Base-by-base conservation (phyloP, 2,888 invertebrate genomes). In the Oligia latruncula region DNA sequence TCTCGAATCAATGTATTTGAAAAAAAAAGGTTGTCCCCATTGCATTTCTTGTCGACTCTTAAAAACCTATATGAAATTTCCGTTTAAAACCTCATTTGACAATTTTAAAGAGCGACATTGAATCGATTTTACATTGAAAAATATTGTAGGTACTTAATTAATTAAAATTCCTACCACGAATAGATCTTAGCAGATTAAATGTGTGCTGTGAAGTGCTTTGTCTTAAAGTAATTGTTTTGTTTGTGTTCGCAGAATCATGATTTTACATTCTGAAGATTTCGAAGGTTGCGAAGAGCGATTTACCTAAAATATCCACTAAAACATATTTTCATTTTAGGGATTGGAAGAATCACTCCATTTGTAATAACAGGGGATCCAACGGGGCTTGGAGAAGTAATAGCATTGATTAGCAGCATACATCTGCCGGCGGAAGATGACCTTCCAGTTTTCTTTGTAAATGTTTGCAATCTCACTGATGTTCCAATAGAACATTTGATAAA, bases 381-480 rank as follows among this genome's bases (percentile, higher is more conserved):
- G 1, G 95, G 93, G 20, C 83, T 92, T 20, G 95, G 95, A 43
- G 93, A 95, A 89, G 83, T 95, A 35, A 93, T 96, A 75, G 93
- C 91, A 35, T 84, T 96, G 70, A 92, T 96, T 68, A 95, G 95
- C 82, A 95, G 91, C 74, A 87, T 83, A 73, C 94, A 95, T 86
- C 90, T 97, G 78, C 96, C 96, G 20, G 94, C 96, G 0, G 87
- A 90, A 66, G 96, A 96, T 84, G 96, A 96, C 82, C 75, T 90
- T 11, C 95, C 96, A 13, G 90, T 96, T 60, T 83, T 96, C 70
- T 96, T 96, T 87, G 90, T 96, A 9, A 96, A 95, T 84, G 87
- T 96, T 29, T 93, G 93, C 67, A 92, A 86, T 60, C 86, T 97
- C 64, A 89, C 82, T 46, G 92, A 95, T 74, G 78, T 93, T 29